Conservation (phyloP, 1,140 invertebrate species). For the Zaprionus taronus region DNA sequence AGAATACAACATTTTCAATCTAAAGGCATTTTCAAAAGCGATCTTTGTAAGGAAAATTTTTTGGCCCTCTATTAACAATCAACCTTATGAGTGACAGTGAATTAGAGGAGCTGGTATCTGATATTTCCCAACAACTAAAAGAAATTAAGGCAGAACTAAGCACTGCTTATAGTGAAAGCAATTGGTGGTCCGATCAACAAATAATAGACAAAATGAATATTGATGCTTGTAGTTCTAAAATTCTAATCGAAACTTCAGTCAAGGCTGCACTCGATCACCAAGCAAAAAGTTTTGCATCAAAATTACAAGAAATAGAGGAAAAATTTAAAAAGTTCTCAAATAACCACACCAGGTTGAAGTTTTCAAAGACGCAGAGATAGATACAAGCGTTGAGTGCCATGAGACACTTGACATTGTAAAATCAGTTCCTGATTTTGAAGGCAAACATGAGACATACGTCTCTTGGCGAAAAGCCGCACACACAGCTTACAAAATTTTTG, state of each 20-base stretch:
- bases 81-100: background rate
- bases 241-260: background rate
- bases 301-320: no score
- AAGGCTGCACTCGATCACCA: slow-evolving; percentile 5
- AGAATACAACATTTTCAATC: background rate
- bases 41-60: background rate
- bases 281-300: no score
- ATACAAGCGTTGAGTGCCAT: no score
- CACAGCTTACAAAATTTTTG: slow-evolving; percentile 50
- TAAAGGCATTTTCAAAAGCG: background rate
- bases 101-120: background rate
- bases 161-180: background rate
- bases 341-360: no score
- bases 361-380: no score
- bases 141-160: background rate
- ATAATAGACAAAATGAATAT: background rate
- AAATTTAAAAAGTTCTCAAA: no score
- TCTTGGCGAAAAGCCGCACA: slow-evolving; percentile 44
- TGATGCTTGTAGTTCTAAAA: background rate
- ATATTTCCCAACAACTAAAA: background rate
- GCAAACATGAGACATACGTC: slow-evolving; percentile 46
- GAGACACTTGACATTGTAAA: no score
- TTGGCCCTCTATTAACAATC: background rate
- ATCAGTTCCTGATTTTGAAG: slow-evolving; percentile 44
- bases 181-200: background rate